Evolutionary conservation across 2,113 vertebrate species (phyloP), one percentile per base, ranked within the genome.

Genomic region (Cygnus atratus): DNA sequence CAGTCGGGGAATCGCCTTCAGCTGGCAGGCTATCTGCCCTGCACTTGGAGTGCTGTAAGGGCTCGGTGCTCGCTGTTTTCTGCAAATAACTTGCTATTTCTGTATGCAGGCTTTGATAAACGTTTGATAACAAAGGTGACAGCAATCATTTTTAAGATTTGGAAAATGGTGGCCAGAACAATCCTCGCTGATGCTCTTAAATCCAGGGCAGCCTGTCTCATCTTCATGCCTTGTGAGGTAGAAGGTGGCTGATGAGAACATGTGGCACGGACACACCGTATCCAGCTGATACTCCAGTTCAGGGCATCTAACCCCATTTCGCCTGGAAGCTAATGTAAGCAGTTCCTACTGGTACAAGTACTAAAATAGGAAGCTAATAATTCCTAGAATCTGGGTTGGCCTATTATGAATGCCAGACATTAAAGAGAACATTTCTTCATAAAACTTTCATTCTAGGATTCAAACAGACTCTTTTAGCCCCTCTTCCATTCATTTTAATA

Each of bases 311-410:
- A 90, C 90, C 83, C 94, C 48, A 43, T 97, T 96, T 97, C 88
- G 46, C 87, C 95, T 79, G 91, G 62, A 92, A 90, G 71, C 68
- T 87, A 87, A 90, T 91, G 92, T 93, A 93, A 96, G 87, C 94
- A 70, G 66, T 96, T 95, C 86, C 88, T 88, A 63, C 82, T 94
- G 85, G 61, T 92, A 71, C 0, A 13, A 92, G 44, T 58, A 61
- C 88, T 94, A 85, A 96, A 97, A 96, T 81, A 97, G 92, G 91
- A 96, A 97, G 87, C 55, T 55, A 95, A 57, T 95, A 95, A 94
- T 91, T 93, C 76, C 86, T 82, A 91, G 88, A 94, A 75, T 96
- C 90, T 94, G 50, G 26, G 66, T 50, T 92, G 91, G 68, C 73
- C 74, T 82, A 39, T 92, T 93, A 84, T 50, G 55, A 85, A 86